Evolutionary conservation across 2,797 vertebrate genomes (phyloP).

Genomic region (Centropyge bicolor): DNA sequence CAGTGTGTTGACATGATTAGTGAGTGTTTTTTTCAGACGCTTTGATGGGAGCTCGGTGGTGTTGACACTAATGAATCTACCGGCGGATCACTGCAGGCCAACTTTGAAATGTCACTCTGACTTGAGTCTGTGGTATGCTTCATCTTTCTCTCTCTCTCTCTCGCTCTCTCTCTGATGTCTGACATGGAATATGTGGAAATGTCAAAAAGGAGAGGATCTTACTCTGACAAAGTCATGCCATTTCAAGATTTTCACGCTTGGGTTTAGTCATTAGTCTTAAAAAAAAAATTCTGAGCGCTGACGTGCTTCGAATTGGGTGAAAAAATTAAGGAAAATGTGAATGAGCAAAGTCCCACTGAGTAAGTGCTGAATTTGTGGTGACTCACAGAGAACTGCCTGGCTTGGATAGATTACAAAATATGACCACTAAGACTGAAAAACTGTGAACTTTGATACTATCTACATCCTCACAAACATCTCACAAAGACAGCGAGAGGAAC

Average conservation of each 20-base stretch:
- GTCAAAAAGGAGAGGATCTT: conserved; percentile 53
- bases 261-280: conserved; percentile 37
- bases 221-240: conserved; percentile 46
- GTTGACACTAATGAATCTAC: conserved; percentile 84
- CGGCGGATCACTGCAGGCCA: conserved; percentile 75
- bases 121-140: conserved; percentile 73
- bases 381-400: conserved; percentile 2
- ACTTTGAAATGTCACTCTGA: conserved; percentile 81
- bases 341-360: conserved; percentile 30
- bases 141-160: conserved; percentile 33
- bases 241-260: conserved; percentile 41
- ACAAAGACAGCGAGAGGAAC: neutral
- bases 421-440: neutral
- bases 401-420: neutral
- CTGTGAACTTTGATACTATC: neutral
- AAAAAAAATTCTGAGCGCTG: conserved; percentile 14
- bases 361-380: conserved; percentile 8
- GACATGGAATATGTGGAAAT: conserved; percentile 63
- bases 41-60: conserved; percentile 65
- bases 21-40: conserved; percentile 58
- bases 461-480: neutral
- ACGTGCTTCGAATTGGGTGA: neutral
- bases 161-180: conserved; percentile 45
- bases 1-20: conserved; percentile 74
- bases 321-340: conserved; percentile 37